Base-by-base conservation (phyloP, 1,140 invertebrate genomes). In the Nomia melanderi region DNA sequence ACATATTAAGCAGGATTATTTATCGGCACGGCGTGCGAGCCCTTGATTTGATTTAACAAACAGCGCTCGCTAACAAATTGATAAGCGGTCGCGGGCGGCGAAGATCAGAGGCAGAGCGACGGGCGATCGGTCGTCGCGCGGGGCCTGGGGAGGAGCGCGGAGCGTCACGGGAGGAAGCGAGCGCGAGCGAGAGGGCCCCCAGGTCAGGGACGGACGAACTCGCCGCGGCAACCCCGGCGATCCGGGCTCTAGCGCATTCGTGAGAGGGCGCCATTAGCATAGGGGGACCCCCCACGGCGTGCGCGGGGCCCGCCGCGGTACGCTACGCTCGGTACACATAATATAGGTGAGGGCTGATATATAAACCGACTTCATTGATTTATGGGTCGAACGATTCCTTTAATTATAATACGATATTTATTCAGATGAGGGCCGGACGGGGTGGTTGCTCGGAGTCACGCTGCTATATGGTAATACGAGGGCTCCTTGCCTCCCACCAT, bases 401-500 rank as follows among this genome's bases (percentile, higher is more conserved):
- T 91, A 92, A 92, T 92, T 91, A 92, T 91, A 92, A 92, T 92
- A 91, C 90, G 91, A 92, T 92, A 92, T 91, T 92, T 92, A 92
- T 92, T 92, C 91, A 91, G 90, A 92, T 91, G 90, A 90, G 88
- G 23, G 81, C 74, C 77, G n/a, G n/a, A n/a, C n/a, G n/a, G n/a
- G n/a, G 80, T 70, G 59, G 77, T 78, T 71, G 82, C 82, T 83
- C 73, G 85, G 81, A 91, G 90, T 92, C 90, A 91, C 89, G 90
- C 88, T 91, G 89, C 86, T 91, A 89, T 90, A 90, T 91, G 90
- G 70, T 90, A 90, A 91, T 91, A 81, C 73, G 14, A 25, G 63
- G 56, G 75, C 31, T 56, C 69, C 72, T 82, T 84, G 29, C 79
- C 85, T 83, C 84, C 82, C 82, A 83, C 86, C 60, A 56, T 62